Evolutionary conservation across 2,888 invertebrate species (phyloP).

Genomic region (Anodontia alba): DNA sequence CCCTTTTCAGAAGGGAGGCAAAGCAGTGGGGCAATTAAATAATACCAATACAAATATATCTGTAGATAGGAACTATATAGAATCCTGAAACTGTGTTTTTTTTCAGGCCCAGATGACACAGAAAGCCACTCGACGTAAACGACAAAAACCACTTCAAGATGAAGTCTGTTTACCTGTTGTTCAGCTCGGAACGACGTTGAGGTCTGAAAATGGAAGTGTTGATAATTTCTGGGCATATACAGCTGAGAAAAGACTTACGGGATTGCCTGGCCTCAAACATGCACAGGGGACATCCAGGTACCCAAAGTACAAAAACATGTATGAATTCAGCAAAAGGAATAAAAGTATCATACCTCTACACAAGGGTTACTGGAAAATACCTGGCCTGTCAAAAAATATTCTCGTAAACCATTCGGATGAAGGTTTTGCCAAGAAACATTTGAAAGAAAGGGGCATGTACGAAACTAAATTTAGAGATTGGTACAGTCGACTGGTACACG

Average conservation of each 20-base stretch:
- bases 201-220: slow-evolving; percentile 27
- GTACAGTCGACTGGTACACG: slow-evolving; percentile 39
- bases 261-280: background rate
- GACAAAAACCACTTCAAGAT: background rate
- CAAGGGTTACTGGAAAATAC: slow-evolving; percentile 52
- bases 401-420: slow-evolving; percentile 21
- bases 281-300: slow-evolving; percentile 22
- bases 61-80: no score
- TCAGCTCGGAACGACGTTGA: slow-evolving; percentile 42
- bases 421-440: background rate
- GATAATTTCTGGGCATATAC: slow-evolving; percentile 39
- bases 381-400: slow-evolving; percentile 47
- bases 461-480: slow-evolving; percentile 37
- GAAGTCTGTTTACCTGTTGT: slow-evolving; percentile 23
- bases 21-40: no score
- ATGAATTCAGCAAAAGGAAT: slow-evolving; percentile 42
- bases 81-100: background rate
- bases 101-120: background rate
- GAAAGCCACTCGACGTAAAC: background rate
- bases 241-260: background rate
- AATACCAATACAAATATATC: no score
- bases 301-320: slow-evolving; percentile 47
- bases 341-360: slow-evolving; percentile 32
- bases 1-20: no score
- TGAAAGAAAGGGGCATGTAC: slow-evolving; percentile 32